Conservation (phyloP, 1,140 invertebrate genomes). For the Pseudoatta argentina region DNA sequence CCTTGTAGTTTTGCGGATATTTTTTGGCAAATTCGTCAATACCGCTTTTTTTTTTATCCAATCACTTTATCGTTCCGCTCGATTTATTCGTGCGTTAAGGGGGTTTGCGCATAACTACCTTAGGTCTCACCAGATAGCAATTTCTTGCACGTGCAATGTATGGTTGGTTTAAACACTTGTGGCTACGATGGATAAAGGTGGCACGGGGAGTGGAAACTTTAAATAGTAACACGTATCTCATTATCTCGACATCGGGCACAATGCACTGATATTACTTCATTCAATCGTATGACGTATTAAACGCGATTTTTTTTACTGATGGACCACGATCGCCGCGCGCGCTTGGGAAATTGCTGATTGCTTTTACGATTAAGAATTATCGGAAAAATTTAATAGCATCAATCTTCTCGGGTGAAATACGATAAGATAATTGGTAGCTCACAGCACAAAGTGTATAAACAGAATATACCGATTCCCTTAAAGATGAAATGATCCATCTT, state of each 20-base stretch:
- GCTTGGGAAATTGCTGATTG: slow-evolving; percentile 34
- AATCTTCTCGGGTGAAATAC: slow-evolving; percentile 24
- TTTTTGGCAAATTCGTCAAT: slow-evolving; percentile 26
- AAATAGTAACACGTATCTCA: slow-evolving; percentile 38
- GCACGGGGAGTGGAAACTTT: not conserved
- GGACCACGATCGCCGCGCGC: not conserved
- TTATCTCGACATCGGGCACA: slow-evolving; percentile 38
- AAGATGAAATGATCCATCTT: slow-evolving; percentile 20
- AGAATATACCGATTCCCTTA: slow-evolving; percentile 7
- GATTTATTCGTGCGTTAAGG: slow-evolving; percentile 1
- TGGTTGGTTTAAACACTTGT: slow-evolving; percentile 4
- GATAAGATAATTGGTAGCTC: slow-evolving; percentile 36
- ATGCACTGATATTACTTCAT: slow-evolving; percentile 44
- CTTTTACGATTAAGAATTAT: not conserved
- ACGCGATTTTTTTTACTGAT: not conserved
- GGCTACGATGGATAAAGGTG: not conserved
- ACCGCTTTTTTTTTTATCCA: not conserved
- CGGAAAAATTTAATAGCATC: slow-evolving; percentile 28
- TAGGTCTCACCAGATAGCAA: not conserved
- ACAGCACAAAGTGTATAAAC: too few species aligned
- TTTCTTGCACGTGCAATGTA: not conserved
- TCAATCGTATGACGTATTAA: slow-evolving; percentile 24
- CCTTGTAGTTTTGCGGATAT: slow-evolving; percentile 10
- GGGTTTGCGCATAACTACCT: not conserved
- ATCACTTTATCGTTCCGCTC: slow-evolving; percentile 33